Evolutionary conservation across 2,888 invertebrate genomes (phyloP), one percentile per base, ranked within the genome.

Genomic region (Gymnocheta viridis): DNA sequence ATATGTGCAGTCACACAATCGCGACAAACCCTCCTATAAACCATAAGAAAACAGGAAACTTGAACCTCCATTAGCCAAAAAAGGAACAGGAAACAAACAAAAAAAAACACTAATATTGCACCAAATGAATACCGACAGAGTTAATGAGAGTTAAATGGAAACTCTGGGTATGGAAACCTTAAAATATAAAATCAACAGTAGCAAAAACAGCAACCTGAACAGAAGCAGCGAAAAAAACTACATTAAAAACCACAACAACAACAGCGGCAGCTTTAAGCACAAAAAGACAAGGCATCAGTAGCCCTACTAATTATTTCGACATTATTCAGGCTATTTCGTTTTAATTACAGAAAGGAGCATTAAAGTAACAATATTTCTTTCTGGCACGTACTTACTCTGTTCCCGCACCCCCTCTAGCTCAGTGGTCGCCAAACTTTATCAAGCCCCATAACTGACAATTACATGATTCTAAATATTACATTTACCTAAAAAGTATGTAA

Each of bases 281-380:
- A 62, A 54, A 70, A 47, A 49, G 70, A 62, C 49, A 58, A 73
- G 73, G 77, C 72, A 62, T 76, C 81, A 76, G 79, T 56, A 74
- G 72, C 80, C 62, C 82, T 69, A 82, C 85, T 86, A 86, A 85
- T 86, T 86, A 85, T 85, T 86, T 86, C 85, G 82, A 81, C 86
- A 86, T 86, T 85, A 86, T 86, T 85, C 86, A 82, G 86, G 86
- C 82, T 82, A 86, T 86, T 86, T 86, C 80, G 44, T 69, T 86
- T 85, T 85, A 85, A 86, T 86, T 86, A 86, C 73, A 80, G 74
- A 73, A 82, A 70, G 24, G 54, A 66, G n/a, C 35, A 69, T 80
- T 64, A 35, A 54, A 5, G 35, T 35, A 56, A 72, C 64, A 72
- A 41, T 44, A 32, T 56, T 66, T 9, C 6, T 27, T 62, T 4